Evolutionary conservation across 2,888 invertebrate genomes (phyloP), one percentile per base, ranked within the genome.

Genomic region (Prosapia bicincta): DNA sequence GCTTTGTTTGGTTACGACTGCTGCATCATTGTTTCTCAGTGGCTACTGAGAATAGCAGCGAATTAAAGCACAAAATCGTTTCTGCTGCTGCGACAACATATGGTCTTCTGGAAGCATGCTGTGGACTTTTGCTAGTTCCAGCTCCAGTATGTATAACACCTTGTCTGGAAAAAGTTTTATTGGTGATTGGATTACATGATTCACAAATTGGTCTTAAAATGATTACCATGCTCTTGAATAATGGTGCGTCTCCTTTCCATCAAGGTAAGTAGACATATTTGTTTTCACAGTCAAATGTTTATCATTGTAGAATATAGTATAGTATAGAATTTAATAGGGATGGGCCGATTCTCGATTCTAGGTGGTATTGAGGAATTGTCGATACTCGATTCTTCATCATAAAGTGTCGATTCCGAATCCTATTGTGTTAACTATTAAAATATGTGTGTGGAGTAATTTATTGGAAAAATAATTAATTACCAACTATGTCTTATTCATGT

Each of bases 1-100:
- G 94, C 84, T 89, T 94, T 83, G 93, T 94, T 78, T 96, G 96
- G 96, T 88, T 96, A 79, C 88, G 93, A 78, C 89, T 96, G 78
- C 86, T 96, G 66, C 91, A 94, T 80, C 92, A 93, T 82, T 95
- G 95, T 82, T 89, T 94, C 78, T 90, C 90, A 71, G 85, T 85
- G 9, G 83, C 85, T 6, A 83, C 84, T 83, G 67, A 83, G 20
- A 20, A 20, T 9, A 54, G 54, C 54, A 54, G 83, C 78, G 82
- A 83, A 69, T 77, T 82, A 74, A 84, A 84, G 79, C 80, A 70
- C 25, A 81, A 79, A 1, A 87, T 91, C 25, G 85, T 89, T 23
- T 87, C 88, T 71, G 88, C 90, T n/a, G 90, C 92, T 0, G 90
- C 92, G 0, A 86, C 87, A 26, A 91, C 90, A 69, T 88, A 90